These are phyloP conservation scores for Clunio marinus DNA, from an alignment of 2,888 invertebrate genomes.

Conservation along the genomic window DNA sequence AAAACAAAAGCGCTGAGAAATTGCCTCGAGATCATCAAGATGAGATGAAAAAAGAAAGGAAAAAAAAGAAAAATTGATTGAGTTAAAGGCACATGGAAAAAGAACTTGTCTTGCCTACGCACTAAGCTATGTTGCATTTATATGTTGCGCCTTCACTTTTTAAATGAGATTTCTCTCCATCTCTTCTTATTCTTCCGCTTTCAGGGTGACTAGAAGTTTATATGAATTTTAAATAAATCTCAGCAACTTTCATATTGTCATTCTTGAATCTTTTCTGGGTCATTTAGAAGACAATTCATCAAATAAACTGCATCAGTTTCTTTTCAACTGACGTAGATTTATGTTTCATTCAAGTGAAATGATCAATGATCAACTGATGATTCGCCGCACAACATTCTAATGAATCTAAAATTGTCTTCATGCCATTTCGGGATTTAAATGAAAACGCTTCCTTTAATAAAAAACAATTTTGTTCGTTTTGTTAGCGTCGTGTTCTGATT, in stretches of 20 bases:
- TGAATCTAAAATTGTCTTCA: conserved; percentile 3
- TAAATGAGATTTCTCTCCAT: not conserved
- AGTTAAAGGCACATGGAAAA: not conserved
- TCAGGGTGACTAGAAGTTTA: not conserved
- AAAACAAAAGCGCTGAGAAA: conserved; percentile 5
- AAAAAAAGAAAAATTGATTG: conserved; percentile 2
- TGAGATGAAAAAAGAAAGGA: not conserved
- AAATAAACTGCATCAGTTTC: not conserved
- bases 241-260: no score
- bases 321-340: conserved; percentile 1
- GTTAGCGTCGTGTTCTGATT: not conserved
- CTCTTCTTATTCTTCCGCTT: not conserved
- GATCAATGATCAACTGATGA: no score
- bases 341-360: not conserved
- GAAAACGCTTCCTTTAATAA: no score
- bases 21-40: not conserved
- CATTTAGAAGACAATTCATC: not conserved
- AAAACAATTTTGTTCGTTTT: no score
- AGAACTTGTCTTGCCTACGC: conserved; percentile 36
- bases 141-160: not conserved
- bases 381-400: no score
- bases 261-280: not conserved
- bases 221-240: no score
- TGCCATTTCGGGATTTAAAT: not conserved
- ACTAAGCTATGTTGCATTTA: conserved; percentile 23